Evolutionary conservation across 2,113 vertebrate genomes (phyloP), one percentile per base, ranked within the genome.

Genomic region (Tachysurus fulvidraco): DNA sequence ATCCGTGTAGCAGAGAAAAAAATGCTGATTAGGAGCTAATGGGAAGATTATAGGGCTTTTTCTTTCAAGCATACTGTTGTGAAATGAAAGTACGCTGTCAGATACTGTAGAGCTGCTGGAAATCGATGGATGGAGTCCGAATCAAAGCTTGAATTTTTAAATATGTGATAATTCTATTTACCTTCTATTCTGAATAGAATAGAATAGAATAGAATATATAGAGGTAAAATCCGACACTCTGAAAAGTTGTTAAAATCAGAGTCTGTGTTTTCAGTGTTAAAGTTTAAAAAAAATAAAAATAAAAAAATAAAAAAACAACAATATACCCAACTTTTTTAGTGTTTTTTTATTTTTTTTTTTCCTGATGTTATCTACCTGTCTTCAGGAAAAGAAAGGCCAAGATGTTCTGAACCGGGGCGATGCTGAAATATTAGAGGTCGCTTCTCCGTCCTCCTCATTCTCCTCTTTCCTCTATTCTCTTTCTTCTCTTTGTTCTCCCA

Each of bases 11-110:
- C 89, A 83, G 85, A 85, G 85, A 76, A 89, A 89, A 78, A 90
- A 91, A 89, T 90, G 87, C 88, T 89, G 88, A 93, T 94, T 92
- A 96, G 95, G 94, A 95, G 94, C 73, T 88, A 88, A 88, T 88
- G 73, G 82, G 73, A 79, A 84, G 86, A 88, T 84, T 83, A 83
- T 54, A 65, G 71, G 21, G 83, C 28, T 54, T 76, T 82, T 87
- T 76, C 73, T 36, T 87, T 83, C 57, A 65, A 55, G 44, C 74
- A 76, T 65, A 74, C 28, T 46, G 19, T 62, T 36, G 57, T 83
- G 50, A 83, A 64, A 74, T 82, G 44, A 86, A 86, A 19, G 41
- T 52, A 85, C 12, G 57, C 16, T 65, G 46, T 79, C 28, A 21
- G 30, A 79, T 36, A n/a, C n/a, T n/a, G n/a, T n/a, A 59, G 28